Conservation (phyloP, 1,140 invertebrate genomes). For the Popillia japonica region DNA sequence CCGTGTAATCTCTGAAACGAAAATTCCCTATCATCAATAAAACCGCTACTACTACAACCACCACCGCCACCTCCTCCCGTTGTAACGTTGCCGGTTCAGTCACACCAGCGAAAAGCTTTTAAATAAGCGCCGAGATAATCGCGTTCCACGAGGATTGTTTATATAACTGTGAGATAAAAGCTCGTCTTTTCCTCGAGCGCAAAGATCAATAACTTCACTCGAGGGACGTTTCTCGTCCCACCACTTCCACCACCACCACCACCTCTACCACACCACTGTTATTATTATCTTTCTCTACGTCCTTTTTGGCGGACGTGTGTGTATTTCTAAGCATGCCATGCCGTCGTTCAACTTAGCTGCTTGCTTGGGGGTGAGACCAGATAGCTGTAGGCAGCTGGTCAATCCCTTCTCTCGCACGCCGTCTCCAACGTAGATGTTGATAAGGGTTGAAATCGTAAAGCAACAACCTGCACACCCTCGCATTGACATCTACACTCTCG, state of each 20-base stretch:
- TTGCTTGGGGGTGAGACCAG: not conserved
- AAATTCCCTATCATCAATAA: too few relatives aligned
- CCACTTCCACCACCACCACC: not conserved
- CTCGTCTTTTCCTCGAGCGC: slow-evolving; percentile 17
- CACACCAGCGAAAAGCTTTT: slow-evolving; percentile 5
- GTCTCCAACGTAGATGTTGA: not conserved
- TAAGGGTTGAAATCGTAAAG: slow-evolving; percentile 22
- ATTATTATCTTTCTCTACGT: slow-evolving; percentile 14
- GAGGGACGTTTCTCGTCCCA: not conserved
- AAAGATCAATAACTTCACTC: slow-evolving; percentile 33
- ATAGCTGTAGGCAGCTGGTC: not conserved
- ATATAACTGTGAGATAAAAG: slow-evolving; percentile 12
- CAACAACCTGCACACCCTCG: not conserved
- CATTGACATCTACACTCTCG: not conserved
- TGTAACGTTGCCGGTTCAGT: too few relatives aligned
- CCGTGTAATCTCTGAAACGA: too few relatives aligned
- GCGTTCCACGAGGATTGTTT: slow-evolving; percentile 12
- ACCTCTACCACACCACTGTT: not conserved
- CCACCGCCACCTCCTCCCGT: too few relatives aligned
- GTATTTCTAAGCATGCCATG: not conserved
- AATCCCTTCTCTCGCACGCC: not conserved
- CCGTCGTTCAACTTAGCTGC: not conserved
- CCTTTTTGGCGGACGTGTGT: slow-evolving; percentile 13
- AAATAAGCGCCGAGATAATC: slow-evolving; percentile 26
- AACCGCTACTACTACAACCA: too few relatives aligned